Percentiles rank a stretch among this genome's conserved stretches.
Conservation (phyloP, 30 jellyfish, hydroid and myxozoan genomes). For the Aurelia coerulea region DNA sequence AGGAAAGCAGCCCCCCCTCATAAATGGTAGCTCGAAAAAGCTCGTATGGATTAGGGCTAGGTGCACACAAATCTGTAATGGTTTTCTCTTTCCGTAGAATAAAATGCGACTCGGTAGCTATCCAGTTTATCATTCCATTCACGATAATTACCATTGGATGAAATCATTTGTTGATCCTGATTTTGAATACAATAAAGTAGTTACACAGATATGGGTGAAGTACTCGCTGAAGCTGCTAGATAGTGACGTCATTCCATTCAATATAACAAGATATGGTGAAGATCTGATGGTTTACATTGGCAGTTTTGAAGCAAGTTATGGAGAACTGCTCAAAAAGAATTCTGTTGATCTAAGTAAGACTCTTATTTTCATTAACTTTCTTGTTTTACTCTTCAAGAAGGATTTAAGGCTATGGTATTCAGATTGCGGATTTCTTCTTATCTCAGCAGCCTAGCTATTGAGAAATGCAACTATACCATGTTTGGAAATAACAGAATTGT, state of each 20-base stretch:
- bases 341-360: constrained; percentile 71
- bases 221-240: constrained; percentile 79
- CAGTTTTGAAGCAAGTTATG: constrained; percentile 60
- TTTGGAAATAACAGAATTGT: too few relatives aligned
- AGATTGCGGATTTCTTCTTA: too few relatives aligned
- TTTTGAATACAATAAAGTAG: constrained; percentile 70
- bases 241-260: constrained; percentile 75
- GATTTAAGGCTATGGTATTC: too few relatives aligned
- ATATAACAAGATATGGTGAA: constrained; percentile 79
- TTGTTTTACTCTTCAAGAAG: too few relatives aligned
- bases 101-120: constrained; percentile 70
- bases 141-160: constrained; percentile 95
- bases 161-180: constrained; percentile 91
- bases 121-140: constrained; percentile 93
- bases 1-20: too few relatives aligned
- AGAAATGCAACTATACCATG: too few relatives aligned
- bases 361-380: not conserved
- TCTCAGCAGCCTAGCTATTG: too few relatives aligned
- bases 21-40: too few relatives aligned
- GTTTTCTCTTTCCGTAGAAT: constrained; percentile 11
- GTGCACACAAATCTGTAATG: too few relatives aligned
- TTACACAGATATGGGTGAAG: constrained; percentile 76
- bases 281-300: constrained; percentile 59
- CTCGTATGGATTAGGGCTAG: too few relatives aligned
- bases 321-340: constrained; percentile 48